Conservation (phyloP, 2,113 vertebrate genomes). For the Phylloscopus trochilus region DNA sequence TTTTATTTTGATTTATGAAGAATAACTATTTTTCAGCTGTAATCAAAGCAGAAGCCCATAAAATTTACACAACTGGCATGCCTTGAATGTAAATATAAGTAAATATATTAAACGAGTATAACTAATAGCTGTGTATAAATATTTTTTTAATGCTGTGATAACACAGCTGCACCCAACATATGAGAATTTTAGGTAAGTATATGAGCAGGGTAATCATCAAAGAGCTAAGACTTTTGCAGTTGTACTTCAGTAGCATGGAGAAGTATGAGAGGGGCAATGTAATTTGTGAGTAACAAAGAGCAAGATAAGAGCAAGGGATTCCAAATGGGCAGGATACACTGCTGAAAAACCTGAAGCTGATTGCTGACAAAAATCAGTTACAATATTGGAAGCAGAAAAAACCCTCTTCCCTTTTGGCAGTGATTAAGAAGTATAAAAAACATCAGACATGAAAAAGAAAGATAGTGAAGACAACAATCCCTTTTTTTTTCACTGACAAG, state of each 20-base stretch:
- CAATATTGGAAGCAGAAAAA: background rate
- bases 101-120: background rate
- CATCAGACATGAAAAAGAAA: background rate
- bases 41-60: background rate
- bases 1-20: background rate
- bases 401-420: background rate
- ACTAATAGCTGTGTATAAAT: background rate
- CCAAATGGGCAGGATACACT: background rate
- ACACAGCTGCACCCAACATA: accelerated
- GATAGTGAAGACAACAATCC: background rate
- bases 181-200: background rate
- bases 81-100: background rate
- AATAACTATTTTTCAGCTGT: background rate
- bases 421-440: background rate
- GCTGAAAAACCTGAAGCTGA: background rate
- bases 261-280: background rate
- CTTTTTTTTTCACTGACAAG: background rate
- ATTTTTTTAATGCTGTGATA: background rate
- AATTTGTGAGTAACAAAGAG: background rate
- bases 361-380: background rate
- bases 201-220: background rate
- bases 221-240: background rate
- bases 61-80: background rate
- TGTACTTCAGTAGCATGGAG: background rate
- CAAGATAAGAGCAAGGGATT: background rate